Percentiles rank a stretch among this genome's conserved stretches.
These are phyloP conservation scores for Ailurus styani DNA, from an alignment of 2,113 vertebrate species.

Conservation along the genomic window DNA sequence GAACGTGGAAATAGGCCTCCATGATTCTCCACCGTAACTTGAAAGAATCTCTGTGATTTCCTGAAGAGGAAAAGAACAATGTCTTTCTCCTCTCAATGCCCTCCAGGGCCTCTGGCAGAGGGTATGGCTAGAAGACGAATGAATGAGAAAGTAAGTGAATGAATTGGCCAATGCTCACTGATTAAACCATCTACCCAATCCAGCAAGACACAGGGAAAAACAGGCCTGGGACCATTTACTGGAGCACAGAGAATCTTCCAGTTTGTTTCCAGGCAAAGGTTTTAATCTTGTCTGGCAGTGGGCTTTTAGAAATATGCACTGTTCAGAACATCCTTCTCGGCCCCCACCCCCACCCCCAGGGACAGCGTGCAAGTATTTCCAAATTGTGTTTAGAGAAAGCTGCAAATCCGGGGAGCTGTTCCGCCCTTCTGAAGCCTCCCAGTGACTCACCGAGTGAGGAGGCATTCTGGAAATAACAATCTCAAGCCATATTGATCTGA, in stretches of 20 bases:
- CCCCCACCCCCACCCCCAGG: neutral
- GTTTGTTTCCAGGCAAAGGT: neutral
- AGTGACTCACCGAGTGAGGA: neutral
- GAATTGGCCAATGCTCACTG: neutral
- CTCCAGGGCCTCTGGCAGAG: neutral
- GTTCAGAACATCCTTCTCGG: neutral
- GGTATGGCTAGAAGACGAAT: neutral
- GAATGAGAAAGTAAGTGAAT: neutral
- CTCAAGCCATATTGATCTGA: neutral
- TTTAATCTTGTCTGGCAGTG: neutral
- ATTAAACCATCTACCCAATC: neutral
- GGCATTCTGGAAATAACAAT: neutral
- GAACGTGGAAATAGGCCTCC: neutral
- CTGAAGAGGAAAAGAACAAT: neutral
- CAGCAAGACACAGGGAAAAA: neutral
- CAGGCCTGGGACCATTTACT: neutral
- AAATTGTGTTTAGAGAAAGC: neutral
- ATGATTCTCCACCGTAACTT: neutral
- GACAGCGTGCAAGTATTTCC: neutral
- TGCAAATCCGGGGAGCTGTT: neutral
- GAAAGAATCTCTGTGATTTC: neutral
- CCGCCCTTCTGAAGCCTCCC: neutral
- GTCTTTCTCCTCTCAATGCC: neutral
- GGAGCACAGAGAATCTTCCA: neutral
- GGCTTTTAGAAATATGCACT: neutral